Conservation (phyloP, 2,888 invertebrate genomes). For the Syritta pipiens region DNA sequence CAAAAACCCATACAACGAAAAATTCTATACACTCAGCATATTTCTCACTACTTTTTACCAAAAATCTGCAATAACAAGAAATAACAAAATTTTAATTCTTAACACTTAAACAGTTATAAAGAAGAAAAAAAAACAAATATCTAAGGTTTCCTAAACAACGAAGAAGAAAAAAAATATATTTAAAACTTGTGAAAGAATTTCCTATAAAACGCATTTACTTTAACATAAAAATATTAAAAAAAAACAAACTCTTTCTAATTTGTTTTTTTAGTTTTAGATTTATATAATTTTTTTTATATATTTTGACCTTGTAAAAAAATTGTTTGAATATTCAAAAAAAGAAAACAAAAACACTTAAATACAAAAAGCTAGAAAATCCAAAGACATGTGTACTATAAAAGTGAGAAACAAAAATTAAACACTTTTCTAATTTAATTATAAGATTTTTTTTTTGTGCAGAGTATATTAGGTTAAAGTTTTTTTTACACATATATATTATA, state of each 20-base stretch:
- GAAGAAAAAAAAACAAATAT: constrained; percentile 35
- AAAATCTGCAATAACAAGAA: constrained; percentile 25
- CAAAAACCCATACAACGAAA: constrained; percentile 8
- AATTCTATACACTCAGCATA: constrained; percentile 17
- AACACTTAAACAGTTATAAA: constrained; percentile 36
- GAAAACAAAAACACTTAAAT: constrained; percentile 56
- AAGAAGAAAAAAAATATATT: constrained; percentile 47
- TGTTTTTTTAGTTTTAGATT: constrained; percentile 13
- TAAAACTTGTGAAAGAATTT: constrained; percentile 45
- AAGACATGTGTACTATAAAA: constrained; percentile 70
- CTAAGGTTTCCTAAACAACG: constrained; percentile 72
- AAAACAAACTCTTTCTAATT: constrained; percentile 8
- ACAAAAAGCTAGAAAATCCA: constrained; percentile 71
- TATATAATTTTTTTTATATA: constrained; percentile 14
- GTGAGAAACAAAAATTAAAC: constrained; percentile 33
- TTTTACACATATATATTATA: constrained; percentile 35
- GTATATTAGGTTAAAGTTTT: constrained; percentile 65
- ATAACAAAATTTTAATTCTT: constrained; percentile 1
- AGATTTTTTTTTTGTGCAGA: constrained; percentile 55
- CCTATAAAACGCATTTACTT: constrained; percentile 66
- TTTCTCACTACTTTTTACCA: constrained; percentile 18
- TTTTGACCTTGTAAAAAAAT: constrained; percentile 25
- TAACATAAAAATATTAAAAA: no score
- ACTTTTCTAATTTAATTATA: constrained; percentile 39
- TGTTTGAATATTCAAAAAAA: constrained; percentile 26